Evolutionary conservation across 2,888 invertebrate genomes (phyloP).

Genomic region (Neocrepidodera transversa): DNA sequence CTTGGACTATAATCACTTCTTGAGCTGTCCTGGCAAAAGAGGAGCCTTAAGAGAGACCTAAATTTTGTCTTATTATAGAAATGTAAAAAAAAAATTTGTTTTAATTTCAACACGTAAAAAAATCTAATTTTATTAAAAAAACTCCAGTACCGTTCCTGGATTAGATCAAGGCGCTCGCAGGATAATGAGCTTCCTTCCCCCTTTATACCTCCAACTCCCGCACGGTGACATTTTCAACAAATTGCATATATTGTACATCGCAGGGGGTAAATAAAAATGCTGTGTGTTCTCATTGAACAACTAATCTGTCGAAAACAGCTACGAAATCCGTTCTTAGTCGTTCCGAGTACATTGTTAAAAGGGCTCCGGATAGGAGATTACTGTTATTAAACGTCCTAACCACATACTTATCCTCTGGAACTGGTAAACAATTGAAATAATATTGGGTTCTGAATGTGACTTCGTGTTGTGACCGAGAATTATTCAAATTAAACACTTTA

Average conservation of each 20-base stretch:
- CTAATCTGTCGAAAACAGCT: conserved; percentile 65
- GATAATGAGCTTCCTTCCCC: conserved; percentile 27
- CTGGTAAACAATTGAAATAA: conserved; percentile 9
- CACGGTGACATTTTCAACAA: conserved; percentile 47
- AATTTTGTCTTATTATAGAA: too few species aligned
- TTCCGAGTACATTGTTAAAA: neutral
- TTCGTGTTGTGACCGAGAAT: neutral
- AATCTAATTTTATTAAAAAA: too few species aligned
- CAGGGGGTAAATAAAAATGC: conserved; percentile 60
- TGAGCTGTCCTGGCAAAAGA: too few species aligned
- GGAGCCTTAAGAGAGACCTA: too few species aligned
- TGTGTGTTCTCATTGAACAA: conserved; percentile 53
- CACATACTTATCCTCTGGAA: neutral
- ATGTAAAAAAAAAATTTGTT: too few species aligned
- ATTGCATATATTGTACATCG: conserved; percentile 60
- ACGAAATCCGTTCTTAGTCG: neutral
- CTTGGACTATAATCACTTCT: too few species aligned
- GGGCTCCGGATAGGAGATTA: neutral
- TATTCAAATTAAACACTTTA: neutral
- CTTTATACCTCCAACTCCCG: conserved; percentile 3
- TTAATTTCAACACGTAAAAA: too few species aligned
- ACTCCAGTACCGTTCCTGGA: conserved; percentile 15
- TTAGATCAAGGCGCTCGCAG: conserved; percentile 8
- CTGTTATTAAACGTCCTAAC: conserved; percentile 8
- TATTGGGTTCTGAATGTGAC: conserved; percentile 9